Evolutionary conservation across 2,888 invertebrate genomes (phyloP).

Genomic region (Malacosoma neustria): DNA sequence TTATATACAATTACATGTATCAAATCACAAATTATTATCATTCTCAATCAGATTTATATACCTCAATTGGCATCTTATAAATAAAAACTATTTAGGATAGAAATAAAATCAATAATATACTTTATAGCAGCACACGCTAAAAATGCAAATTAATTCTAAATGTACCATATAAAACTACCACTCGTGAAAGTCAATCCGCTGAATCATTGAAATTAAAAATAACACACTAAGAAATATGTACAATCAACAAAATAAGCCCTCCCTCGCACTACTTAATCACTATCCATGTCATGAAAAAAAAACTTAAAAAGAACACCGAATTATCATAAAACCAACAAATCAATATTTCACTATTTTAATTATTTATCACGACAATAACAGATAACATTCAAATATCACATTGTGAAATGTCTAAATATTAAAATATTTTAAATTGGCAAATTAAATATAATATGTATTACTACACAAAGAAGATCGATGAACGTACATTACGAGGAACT

Average conservation of each 20-base stretch:
- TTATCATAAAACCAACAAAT: constrained; percentile 48
- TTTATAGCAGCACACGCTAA: background rate
- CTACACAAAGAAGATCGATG: background rate
- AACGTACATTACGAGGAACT: background rate
- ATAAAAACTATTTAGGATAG: background rate
- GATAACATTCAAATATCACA: constrained; percentile 73
- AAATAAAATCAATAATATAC: background rate
- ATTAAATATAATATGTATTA: constrained; percentile 27
- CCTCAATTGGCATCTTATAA: background rate
- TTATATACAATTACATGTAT: background rate
- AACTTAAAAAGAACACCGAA: constrained; percentile 46
- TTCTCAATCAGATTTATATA: background rate
- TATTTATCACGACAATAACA: constrained; percentile 63
- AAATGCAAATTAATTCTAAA: background rate
- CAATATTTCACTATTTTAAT: constrained; percentile 37
- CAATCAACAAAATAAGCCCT: constrained; percentile 43
- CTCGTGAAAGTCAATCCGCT: constrained; percentile 12
- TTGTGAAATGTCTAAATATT: constrained; percentile 60
- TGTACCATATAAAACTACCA: constrained; percentile 1
- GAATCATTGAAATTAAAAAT: constrained; percentile 14
- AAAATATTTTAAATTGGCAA: constrained; percentile 57
- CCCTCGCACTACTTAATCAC: constrained; percentile 23
- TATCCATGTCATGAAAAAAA: constrained; percentile 55
- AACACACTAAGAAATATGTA: constrained; percentile 38
- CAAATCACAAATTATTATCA: background rate